Percentiles rank a stretch among this genome's conserved stretches.
Conservation (phyloP, 1,140 invertebrate species). For the Eriocheir sinensis region DNA sequence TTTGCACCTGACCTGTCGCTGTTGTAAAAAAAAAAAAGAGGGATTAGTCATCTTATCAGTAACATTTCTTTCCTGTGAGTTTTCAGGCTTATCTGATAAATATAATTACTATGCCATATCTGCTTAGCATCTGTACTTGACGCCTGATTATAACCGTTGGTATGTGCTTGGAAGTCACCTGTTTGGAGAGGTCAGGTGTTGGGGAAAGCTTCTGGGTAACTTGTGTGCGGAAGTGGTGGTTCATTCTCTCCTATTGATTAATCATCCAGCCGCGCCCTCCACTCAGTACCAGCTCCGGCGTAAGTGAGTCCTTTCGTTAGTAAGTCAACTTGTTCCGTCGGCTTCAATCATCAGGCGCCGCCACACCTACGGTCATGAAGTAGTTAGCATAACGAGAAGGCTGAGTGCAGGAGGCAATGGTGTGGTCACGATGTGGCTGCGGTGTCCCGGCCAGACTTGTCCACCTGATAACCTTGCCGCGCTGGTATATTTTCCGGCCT, state of each 20-base stretch:
- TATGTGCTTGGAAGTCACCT: too few relatives aligned
- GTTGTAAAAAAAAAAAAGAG: not conserved
- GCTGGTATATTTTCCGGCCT: not conserved
- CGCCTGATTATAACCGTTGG: too few relatives aligned
- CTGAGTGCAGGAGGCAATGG: not conserved
- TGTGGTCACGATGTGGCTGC: not conserved
- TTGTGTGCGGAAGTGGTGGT: conserved; percentile 20
- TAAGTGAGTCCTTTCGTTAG: not conserved
- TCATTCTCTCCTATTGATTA: conserved; percentile 8
- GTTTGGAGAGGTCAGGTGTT: too few relatives aligned
- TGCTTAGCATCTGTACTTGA: not conserved
- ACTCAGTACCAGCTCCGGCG: not conserved
- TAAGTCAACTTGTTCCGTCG: not conserved
- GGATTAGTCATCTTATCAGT: not conserved
- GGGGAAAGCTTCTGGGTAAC: not conserved
- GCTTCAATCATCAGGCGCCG: not conserved
- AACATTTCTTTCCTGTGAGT: not conserved
- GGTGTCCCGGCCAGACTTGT: not conserved
- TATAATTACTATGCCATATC: not conserved
- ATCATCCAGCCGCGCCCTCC: conserved; percentile 9
- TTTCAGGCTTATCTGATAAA: not conserved
- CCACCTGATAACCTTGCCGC: not conserved
- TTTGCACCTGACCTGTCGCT: not conserved
- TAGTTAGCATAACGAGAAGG: not conserved
- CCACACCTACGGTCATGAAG: not conserved